These are phyloP conservation scores for Yponomeuta malinellus DNA, from an alignment of 2,888 invertebrate genomes.

Conservation along the genomic window DNA sequence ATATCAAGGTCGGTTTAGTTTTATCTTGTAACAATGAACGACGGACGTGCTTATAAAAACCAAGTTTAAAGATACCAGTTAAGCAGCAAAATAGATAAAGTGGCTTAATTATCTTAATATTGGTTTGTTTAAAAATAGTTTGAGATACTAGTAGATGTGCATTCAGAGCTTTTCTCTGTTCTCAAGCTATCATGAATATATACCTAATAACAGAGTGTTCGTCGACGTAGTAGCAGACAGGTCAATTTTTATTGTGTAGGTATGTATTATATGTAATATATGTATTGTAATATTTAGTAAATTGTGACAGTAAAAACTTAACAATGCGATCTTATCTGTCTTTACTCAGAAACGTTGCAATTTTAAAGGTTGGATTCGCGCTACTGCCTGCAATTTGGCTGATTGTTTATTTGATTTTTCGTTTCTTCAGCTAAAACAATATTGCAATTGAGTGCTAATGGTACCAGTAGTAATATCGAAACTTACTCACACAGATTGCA, in stretches of 20 bases:
- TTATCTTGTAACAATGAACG: neutral
- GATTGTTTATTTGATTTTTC: neutral
- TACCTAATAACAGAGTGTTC: neutral
- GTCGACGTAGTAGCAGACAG: neutral
- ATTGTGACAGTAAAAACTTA: neutral
- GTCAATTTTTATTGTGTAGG: neutral
- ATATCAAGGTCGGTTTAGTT: neutral
- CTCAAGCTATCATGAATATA: no score
- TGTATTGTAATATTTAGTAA: neutral
- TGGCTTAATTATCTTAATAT: no score
- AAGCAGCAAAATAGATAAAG: no score
- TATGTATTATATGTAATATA: no score
- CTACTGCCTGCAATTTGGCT: slow-evolving; percentile 3
- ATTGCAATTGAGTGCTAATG: no score
- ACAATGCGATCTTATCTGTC: neutral
- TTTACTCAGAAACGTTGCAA: neutral
- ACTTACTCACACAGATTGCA: no score
- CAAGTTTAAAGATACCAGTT: neutral
- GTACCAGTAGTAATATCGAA: no score
- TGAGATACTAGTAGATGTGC: no score
- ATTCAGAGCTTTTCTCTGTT: no score
- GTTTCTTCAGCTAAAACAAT: no score
- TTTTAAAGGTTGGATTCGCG: neutral
- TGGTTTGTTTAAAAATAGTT: no score
- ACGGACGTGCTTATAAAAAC: neutral